Evolutionary conservation across 2,888 invertebrate genomes (phyloP), one percentile per base, ranked within the genome.

Genomic region (Gymnocheta viridis): DNA sequence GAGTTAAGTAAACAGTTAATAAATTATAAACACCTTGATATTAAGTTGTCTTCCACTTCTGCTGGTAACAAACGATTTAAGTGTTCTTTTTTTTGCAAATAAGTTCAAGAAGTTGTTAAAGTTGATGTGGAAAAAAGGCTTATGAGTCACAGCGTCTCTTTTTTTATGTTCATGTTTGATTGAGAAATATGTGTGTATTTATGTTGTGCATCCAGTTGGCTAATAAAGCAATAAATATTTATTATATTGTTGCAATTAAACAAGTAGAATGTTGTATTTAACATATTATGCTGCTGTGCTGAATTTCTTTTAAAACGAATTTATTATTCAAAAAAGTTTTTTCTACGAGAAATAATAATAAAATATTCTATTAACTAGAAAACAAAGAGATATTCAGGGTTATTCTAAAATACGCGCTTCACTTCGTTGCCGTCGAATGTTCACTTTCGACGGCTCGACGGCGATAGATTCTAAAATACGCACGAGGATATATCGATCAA

Each of bases 31-130:
- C 41, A 47, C 4, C 19, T 58, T 32, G 60, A 60, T 44, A 82
- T 78, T 77, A 66, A 72, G 77, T 60, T 82, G 82, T 78, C 82
- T 60, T 49, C 51, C 58, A 78, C 44, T 73, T 77, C 66, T 66
- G 12, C 27, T 49, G 41, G 35, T 32, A 44, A 38, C 56, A 2
- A 6, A 22, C 51, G 5, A 12, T 12, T 2, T 35, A 67, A n/a
- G 51, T 51, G 22, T 51, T 67, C 24, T 67, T 22, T n/a, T 35
- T 22, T 51, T 38, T 60, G n/a, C 35, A 19, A 5, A 12, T 12
- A 19, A 19, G 17, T 49, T 67, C 35, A n/a, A 67, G 19, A 6
- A 69, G 69, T 41, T 69, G 27, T 38, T 69, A 5, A 67, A 27
- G 12, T 54, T 51, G 22, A 22, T 19, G 10, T 51, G 27, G 27